Evolutionary conservation across 2,797 vertebrate species (phyloP), one percentile per base, ranked within the genome.

Genomic region (Nothura maculosa): DNA sequence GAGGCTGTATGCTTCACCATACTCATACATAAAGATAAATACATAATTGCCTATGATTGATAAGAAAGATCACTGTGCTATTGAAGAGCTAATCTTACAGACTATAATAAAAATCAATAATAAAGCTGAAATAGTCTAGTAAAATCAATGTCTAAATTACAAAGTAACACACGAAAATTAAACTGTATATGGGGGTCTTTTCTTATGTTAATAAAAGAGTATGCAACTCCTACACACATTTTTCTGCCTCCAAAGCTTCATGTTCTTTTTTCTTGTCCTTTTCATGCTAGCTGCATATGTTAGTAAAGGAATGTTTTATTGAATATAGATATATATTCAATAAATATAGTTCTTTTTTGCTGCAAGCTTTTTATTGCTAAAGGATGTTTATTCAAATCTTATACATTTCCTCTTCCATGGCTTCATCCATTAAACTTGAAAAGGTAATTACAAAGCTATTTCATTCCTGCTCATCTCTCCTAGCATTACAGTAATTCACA

Each of bases 121-220:
- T 34, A 82, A 69, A 85, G 80, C 45, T 62, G 27, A 78, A 86
- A 83, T 8, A 66, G 3, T 7, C 54, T 87, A 87, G 36, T 64
- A 83, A 92, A 54, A 85, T 64, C 40, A 90, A 68, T 74, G 36
- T 69, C 63, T 82, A 91, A 77, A 30, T 58, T 78, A 89, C n/a
- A 82, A 89, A 73, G 28, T 21, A 85, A 63, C 62, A 60, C 69
- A 67, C 32, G 85, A 92, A 79, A 91, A 91, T 89, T 76, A 87
- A 70, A 86, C n/a, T 74, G 89, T 78, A 67, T 57, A 52, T 52
- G 32, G 63, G 66, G 55, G 83, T 74, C 43, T 94, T 94, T 83
- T 83, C 67, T 88, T 82, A 76, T 67, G 27, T 75, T 86, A 85
- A 77, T 60, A 91, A 52, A 74, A 61, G 36, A 67, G 77, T 10